Evolutionary conservation across 1,140 invertebrate genomes (phyloP).

Genomic region (Popillia japonica): DNA sequence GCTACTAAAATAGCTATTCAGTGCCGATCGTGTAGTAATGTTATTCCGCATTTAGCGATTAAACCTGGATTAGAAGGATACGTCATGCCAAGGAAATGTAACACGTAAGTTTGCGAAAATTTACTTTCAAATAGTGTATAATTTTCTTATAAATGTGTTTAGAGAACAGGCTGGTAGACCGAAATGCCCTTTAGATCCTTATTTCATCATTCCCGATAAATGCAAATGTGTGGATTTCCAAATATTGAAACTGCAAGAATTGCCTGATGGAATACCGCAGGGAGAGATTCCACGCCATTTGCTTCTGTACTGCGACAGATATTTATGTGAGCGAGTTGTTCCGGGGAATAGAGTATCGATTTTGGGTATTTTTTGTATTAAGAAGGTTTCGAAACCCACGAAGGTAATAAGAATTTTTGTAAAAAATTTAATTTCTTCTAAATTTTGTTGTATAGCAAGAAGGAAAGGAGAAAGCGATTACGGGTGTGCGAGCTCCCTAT

Average conservation of each 20-base stretch:
- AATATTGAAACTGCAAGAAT: slow-evolving; percentile 92
- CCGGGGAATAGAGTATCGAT: slow-evolving; percentile 96
- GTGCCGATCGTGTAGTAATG: slow-evolving; percentile 91
- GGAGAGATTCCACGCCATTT: slow-evolving; percentile 98
- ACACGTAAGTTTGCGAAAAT: slow-evolving; percentile 72
- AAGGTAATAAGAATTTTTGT: slow-evolving; percentile 58
- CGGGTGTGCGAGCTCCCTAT: slow-evolving; percentile 94
- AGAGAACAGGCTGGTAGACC: slow-evolving; percentile 86
- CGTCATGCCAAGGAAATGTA: slow-evolving; percentile 94
- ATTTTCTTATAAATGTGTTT: slow-evolving; percentile 38
- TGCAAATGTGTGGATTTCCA: slow-evolving; percentile 96
- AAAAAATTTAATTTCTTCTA: not conserved
- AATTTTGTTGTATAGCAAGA: slow-evolving; percentile 63
- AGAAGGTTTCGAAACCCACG: slow-evolving; percentile 77
- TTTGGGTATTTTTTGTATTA: slow-evolving; percentile 97
- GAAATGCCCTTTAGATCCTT: slow-evolving; percentile 97
- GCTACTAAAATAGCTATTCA: slow-evolving; percentile 95
- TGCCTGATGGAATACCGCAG: slow-evolving; percentile 95
- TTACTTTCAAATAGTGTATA: not conserved
- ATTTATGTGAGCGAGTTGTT: slow-evolving; percentile 93
- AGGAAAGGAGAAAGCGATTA: slow-evolving; percentile 84
- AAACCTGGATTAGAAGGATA: slow-evolving; percentile 97
- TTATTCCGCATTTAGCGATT: slow-evolving; percentile 88
- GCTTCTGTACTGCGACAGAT: slow-evolving; percentile 92
- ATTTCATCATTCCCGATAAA: slow-evolving; percentile 97